Conservation (phyloP, 1,140 invertebrate genomes). For the Diprion similis region DNA sequence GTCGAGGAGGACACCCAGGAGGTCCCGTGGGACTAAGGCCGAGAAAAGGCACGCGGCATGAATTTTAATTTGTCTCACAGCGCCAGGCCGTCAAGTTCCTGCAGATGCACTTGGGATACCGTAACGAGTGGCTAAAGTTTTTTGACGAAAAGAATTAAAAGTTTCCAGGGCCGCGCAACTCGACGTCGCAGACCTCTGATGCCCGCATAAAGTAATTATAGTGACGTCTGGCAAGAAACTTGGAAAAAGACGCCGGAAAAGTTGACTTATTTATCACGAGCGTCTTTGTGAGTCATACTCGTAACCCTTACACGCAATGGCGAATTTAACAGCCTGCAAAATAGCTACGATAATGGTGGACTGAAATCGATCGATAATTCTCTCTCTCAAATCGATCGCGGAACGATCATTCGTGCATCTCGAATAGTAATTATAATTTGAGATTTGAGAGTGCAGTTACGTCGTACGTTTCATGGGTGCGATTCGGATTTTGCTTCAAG, state of each 20-base stretch:
- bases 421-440: too few relatives aligned
- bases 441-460: too few relatives aligned
- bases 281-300: conserved; percentile 10
- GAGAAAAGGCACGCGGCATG: conserved; percentile 54
- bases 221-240: conserved; percentile 13
- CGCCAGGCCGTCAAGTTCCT: neutral
- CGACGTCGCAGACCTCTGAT: conserved; percentile 28
- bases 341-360: too few relatives aligned
- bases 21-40: conserved; percentile 50
- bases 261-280: conserved; percentile 31
- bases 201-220: conserved; percentile 46
- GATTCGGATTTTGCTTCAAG: neutral
- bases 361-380: too few relatives aligned
- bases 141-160: conserved; percentile 58
- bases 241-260: conserved; percentile 16
- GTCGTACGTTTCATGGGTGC: too few relatives aligned
- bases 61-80: conserved; percentile 56
- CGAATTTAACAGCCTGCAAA: too few relatives aligned
- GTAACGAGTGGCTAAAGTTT: conserved; percentile 57
- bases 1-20: conserved; percentile 9
- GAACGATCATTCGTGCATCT: too few relatives aligned
- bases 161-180: conserved; percentile 34
- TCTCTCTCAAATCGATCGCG: too few relatives aligned
- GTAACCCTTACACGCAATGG: neutral
- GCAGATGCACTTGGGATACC: conserved; percentile 33